These are phyloP conservation scores for Parapristionchus giblindavisi DNA, from an alignment of 2,888 invertebrate genomes.

Conservation along the genomic window DNA sequence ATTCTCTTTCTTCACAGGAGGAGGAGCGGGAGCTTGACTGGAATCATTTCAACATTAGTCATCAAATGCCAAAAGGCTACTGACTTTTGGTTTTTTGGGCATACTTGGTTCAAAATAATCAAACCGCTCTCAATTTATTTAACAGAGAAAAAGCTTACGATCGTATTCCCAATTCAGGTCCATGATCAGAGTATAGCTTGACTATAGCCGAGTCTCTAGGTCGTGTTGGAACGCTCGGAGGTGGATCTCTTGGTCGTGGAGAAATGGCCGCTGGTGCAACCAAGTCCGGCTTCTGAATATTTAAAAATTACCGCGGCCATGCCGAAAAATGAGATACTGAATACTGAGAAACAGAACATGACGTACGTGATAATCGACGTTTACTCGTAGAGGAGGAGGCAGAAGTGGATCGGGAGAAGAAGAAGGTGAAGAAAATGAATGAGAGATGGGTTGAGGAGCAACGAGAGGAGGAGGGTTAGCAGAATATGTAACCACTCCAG, in stretches of 20 bases:
- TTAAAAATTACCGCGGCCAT: not conserved
- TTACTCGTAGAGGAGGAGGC: not conserved
- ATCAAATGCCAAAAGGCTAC: not conserved
- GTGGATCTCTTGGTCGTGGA: conserved; percentile 28
- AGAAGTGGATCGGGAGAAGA: conserved; percentile 38
- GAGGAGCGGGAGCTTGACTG: conserved; percentile 36
- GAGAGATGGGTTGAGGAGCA: conserved; percentile 13
- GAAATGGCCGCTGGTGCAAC: conserved; percentile 21
- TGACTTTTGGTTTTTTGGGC: not conserved
- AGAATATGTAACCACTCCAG: conserved; percentile 35
- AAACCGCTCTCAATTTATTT: not conserved
- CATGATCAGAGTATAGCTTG: conserved; percentile 40
- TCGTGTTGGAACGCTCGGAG: conserved; percentile 41
- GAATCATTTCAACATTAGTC: not conserved
- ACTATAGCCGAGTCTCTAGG: conserved; percentile 41
- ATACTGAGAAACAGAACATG: too few species aligned
- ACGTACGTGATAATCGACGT: conserved; percentile 28
- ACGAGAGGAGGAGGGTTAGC: conserved; percentile 19
- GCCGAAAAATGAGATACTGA: not conserved
- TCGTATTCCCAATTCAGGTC: conserved; percentile 38
- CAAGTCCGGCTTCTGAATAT: conserved; percentile 21
- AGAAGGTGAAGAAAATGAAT: conserved; percentile 31
- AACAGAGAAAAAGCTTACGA: conserved; percentile 3
- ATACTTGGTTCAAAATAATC: not conserved
- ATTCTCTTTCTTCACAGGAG: conserved; percentile 2